Conservation (phyloP, 1,140 invertebrate species). For the Caerostris darwini region DNA sequence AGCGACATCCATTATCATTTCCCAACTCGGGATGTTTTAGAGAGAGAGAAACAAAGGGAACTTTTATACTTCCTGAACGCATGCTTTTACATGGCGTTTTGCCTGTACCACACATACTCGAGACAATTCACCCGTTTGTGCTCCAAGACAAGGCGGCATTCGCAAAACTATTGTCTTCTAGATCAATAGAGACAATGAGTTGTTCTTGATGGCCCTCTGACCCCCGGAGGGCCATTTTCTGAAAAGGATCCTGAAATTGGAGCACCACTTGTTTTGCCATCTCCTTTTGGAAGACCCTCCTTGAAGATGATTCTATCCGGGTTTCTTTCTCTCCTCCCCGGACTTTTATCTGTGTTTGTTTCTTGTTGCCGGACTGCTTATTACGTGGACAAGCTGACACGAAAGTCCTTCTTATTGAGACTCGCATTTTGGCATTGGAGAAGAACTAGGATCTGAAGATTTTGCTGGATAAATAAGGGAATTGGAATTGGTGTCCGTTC, state of each 20-base stretch:
- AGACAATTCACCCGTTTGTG: not conserved
- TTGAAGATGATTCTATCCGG: constrained; percentile 24
- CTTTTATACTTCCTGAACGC: not conserved
- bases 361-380: not conserved
- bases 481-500: not conserved
- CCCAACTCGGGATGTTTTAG: not conserved
- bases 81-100: not conserved
- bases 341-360: not conserved
- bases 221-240: not conserved
- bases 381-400: not conserved
- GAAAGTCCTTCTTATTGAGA: not conserved
- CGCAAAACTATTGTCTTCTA: constrained; percentile 57
- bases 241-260: no score
- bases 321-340: not conserved
- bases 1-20: not conserved
- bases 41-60: no score
- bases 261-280: no score
- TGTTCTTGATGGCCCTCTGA: constrained; percentile 48
- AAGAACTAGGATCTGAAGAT: not conserved
- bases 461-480: not conserved
- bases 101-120: not conserved
- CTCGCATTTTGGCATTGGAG: no score
- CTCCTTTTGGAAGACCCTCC: not conserved
- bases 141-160: not conserved
- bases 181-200: constrained; percentile 73